Evolutionary conservation across 2,113 vertebrate species (phyloP).

Genomic region (Piaya cayana): DNA sequence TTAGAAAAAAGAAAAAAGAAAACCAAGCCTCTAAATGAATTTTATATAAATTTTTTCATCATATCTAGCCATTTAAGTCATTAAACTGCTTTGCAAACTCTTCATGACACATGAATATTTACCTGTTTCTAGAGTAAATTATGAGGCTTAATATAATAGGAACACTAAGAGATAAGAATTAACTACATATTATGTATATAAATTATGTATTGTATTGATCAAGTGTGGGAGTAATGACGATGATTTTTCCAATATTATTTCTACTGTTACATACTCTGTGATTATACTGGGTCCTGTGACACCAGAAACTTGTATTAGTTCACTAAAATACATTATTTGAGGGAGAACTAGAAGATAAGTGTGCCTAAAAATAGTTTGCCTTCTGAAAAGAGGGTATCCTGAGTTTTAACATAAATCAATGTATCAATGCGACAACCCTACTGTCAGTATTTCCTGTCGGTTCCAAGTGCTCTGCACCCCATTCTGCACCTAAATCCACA

Average conservation of each 20-base stretch:
- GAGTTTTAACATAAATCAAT: neutral
- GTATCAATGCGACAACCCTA: neutral
- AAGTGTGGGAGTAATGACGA: too few species aligned
- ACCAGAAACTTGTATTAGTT: neutral
- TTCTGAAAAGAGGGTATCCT: neutral
- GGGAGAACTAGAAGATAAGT: neutral
- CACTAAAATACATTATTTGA: neutral
- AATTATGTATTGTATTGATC: too few species aligned
- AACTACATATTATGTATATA: too few species aligned
- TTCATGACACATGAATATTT: too few species aligned
- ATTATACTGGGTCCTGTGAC: neutral
- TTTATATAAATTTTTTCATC: neutral
- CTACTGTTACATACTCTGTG: neutral
- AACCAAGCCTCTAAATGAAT: neutral
- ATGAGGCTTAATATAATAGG: neutral
- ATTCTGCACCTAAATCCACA: neutral
- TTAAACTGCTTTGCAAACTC: too few species aligned
- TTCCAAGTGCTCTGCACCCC: neutral
- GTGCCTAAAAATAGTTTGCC: neutral
- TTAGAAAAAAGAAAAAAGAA: neutral
- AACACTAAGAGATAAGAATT: neutral
- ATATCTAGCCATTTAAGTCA: neutral
- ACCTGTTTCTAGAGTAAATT: neutral
- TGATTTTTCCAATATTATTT: neutral
- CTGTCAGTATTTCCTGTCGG: neutral